These are phyloP conservation scores for Paratrypauchen microcephalus DNA, from an alignment of 2,797 vertebrate species.

Conservation along the genomic window DNA sequence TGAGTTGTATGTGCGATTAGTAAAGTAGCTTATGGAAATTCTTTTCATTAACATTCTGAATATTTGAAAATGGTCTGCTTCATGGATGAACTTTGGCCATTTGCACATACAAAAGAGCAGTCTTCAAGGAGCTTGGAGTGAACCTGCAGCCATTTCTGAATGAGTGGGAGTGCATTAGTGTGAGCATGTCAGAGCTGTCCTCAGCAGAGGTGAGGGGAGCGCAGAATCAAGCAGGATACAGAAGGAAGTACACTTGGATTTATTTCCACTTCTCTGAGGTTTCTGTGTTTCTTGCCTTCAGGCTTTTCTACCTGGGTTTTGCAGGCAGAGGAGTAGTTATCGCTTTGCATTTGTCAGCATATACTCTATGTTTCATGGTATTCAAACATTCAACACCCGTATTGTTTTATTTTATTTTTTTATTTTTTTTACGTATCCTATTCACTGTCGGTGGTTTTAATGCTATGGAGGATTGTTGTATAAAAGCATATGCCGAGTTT, in stretches of 20 bases:
- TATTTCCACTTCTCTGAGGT: constrained; percentile 18
- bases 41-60: neutral
- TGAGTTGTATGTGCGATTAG: neutral
- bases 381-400: neutral
- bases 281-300: constrained; percentile 10
- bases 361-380: constrained; percentile 4
- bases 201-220: constrained; percentile 6
- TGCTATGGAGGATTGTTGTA: no score
- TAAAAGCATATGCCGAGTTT: neutral
- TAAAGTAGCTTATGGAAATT: neutral
- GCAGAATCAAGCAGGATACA: constrained; percentile 1
- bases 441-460: no score
- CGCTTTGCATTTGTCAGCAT: neutral
- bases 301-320: constrained; percentile 5
- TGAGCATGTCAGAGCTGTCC: neutral
- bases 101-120: neutral
- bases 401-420: no score
- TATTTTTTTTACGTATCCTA: no score
- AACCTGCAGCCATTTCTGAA: constrained; percentile 18
- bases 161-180: constrained; percentile 10
- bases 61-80: neutral
- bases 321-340: neutral
- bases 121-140: constrained; percentile 9
- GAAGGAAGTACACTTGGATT: constrained; percentile 13
- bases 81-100: neutral